Evolutionary conservation across 2,888 invertebrate genomes (phyloP), one percentile per base, ranked within the genome.

Genomic region (Hypomecis punctinalis): DNA sequence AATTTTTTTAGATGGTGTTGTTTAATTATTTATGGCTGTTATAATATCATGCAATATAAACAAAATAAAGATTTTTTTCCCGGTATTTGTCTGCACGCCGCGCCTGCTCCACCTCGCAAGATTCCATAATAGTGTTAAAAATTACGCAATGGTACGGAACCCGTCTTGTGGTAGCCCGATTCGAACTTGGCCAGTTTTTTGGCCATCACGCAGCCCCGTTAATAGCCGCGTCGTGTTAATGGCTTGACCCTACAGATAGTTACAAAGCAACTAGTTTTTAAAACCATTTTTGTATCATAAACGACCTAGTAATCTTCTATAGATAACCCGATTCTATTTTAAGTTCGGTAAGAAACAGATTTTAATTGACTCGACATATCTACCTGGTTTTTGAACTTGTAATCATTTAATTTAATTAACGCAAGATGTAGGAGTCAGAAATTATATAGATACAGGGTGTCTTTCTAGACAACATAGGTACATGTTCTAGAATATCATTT

Each of bases 271-370:
- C 39, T 53, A 11, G 9, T 33, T 13, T 48, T 42, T 35, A 40
- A 49, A 54, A 42, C 7, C 35, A 11, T 35, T 48, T 13, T 48
- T 58, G 40, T 52, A 58, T 49, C 4, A 49, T 43, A 55, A 35
- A 58, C 45, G 61, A 48, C 45, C 56, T 13, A 33, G 43, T 47
- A 42, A 51, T 46, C 40, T 51, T 6, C 7, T 11, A 39, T 45
- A 23, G 63, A 63, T 63, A 58, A 58, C 53, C 49, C 36, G 45
- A 37, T 48, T n/a, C 49, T 51, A 45, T 62, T 62, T 51, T 39
- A 62, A n/a, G 48, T 37, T 33, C 23, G 9, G 47, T 61, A 43
- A 36, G 48, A 13, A 48, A 5, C 7, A 5, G 9, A 10, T 39
- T 33, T 10, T 11, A 36, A 51, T n/a, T 39, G 5, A 48, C 43